Conservation (phyloP, 2,888 invertebrate genomes). For the Dynastes grantii region DNA sequence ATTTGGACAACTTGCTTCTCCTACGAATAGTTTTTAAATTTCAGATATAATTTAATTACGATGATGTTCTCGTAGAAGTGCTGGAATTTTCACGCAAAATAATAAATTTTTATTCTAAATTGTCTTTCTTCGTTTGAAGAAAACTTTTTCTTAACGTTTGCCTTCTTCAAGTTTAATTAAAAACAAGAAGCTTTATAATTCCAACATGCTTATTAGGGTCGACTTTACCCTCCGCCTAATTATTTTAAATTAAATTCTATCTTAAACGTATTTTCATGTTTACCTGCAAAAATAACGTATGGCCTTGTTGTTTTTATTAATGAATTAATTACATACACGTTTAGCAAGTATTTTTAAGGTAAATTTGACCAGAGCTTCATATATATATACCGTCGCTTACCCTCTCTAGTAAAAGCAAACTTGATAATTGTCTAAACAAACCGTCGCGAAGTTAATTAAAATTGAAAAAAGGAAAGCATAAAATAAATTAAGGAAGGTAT, state of each 20-base stretch:
- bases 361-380: not conserved
- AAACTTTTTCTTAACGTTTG: not conserved
- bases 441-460: slow-evolving; percentile 23
- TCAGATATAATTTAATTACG: too few relatives aligned
- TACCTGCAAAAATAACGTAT: slow-evolving; percentile 26
- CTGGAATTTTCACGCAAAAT: not conserved
- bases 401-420: not conserved
- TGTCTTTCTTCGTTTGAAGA: not conserved
- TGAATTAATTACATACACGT: slow-evolving; percentile 34
- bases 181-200: slow-evolving; percentile 44
- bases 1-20: too few relatives aligned
- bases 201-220: slow-evolving; percentile 25
- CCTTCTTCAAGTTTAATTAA: slow-evolving; percentile 35
- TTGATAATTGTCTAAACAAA: slow-evolving; percentile 22
- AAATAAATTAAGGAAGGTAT: not conserved
- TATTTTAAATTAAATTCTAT: slow-evolving; percentile 44
- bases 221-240: slow-evolving; percentile 31
- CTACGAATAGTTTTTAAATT: too few relatives aligned
- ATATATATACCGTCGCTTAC: not conserved
- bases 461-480: not conserved
- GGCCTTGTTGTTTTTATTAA: slow-evolving; percentile 32
- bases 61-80: too few relatives aligned
- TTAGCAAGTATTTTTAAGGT: slow-evolving; percentile 13
- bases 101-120: not conserved
- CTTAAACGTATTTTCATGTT: slow-evolving; percentile 30